Evolutionary conservation across 1,140 invertebrate genomes (phyloP).

Genomic region (Papilio aristodemus): DNA sequence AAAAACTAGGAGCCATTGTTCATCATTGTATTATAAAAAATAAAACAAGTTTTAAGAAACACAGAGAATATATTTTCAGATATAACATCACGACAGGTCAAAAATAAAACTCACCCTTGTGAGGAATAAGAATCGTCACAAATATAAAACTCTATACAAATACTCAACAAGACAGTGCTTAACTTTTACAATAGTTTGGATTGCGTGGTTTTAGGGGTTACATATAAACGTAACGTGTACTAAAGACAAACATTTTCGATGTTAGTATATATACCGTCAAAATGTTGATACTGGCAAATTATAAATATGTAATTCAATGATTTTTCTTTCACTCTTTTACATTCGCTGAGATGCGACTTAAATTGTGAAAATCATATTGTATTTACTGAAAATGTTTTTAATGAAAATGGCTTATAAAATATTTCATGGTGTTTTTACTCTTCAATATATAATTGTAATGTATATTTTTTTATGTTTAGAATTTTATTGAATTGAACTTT

Average conservation of each 20-base stretch:
- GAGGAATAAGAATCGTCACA: conserved; percentile 68
- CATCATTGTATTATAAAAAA: too few species aligned
- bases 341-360: too few species aligned
- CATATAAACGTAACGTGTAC: conserved; percentile 5
- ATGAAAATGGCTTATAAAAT: too few species aligned
- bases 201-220: conserved; percentile 25
- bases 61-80: conserved; percentile 77
- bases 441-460: too few species aligned
- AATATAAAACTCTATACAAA: conserved; percentile 77
- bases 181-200: conserved; percentile 53
- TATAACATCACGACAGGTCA: conserved; percentile 74
- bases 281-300: not conserved
- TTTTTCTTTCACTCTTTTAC: too few species aligned
- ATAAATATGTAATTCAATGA: not conserved
- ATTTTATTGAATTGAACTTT: too few species aligned
- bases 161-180: conserved; percentile 74
- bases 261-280: not conserved
- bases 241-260: conserved; percentile 11
- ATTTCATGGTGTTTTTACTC: too few species aligned
- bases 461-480: too few species aligned
- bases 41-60: conserved; percentile 69
- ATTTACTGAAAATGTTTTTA: too few species aligned
- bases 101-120: conserved; percentile 71
- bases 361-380: too few species aligned
- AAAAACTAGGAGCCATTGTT: too few species aligned